These are phyloP conservation scores for Hybos culiciformis DNA, from an alignment of 2,888 invertebrate species.

Conservation along the genomic window DNA sequence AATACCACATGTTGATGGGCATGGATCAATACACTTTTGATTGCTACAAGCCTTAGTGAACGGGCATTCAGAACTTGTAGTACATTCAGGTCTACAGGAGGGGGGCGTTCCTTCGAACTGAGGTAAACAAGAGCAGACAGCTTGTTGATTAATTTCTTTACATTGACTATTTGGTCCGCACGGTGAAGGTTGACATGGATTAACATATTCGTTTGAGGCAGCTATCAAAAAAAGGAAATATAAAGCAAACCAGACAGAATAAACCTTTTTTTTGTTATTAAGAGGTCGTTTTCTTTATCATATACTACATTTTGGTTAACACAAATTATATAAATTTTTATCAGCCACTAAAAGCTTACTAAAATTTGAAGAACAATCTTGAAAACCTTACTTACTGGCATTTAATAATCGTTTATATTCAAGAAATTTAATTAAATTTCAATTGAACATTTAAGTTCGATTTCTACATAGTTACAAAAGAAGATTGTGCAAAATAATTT, in stretches of 20 bases:
- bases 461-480: not conserved
- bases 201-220: constrained; percentile 28
- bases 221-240: constrained; percentile 16
- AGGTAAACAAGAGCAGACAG: constrained; percentile 47
- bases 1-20: constrained; percentile 45
- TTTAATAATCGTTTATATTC: not conserved
- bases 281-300: not conserved
- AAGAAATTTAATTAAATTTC: not conserved
- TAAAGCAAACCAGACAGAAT: not conserved
- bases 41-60: constrained; percentile 46
- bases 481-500: not conserved
- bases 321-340: no score
- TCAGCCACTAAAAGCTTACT: not conserved
- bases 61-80: constrained; percentile 47
- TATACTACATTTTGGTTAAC: no score
- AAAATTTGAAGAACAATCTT: not conserved
- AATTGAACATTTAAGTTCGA: not conserved
- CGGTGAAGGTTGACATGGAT: constrained; percentile 49
- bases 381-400: not conserved
- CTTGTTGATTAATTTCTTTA: constrained; percentile 42
- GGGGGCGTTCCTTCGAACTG: constrained; percentile 49
- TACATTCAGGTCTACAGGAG: constrained; percentile 53
- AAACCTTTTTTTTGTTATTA: no score
- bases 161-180: constrained; percentile 56
- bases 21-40: constrained; percentile 52